Percentiles rank a stretch among this genome's conserved stretches.
Evolutionary conservation across 2,113 vertebrate genomes (phyloP).

Genomic region (Dunckerocampus dactyliophorus): DNA sequence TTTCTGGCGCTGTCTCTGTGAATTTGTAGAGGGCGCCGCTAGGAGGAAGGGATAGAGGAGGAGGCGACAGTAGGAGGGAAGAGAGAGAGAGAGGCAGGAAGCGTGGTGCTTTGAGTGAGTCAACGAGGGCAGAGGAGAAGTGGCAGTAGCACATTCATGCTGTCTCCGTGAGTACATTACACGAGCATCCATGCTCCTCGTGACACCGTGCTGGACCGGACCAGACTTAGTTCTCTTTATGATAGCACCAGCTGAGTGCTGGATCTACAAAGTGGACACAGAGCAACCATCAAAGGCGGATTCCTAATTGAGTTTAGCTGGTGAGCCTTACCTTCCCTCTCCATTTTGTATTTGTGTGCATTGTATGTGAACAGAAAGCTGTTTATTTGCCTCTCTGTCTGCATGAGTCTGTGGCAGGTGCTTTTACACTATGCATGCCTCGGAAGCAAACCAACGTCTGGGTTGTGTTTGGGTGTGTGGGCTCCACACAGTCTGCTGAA

Average conservation of each 20-base stretch:
- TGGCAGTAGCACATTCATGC: conserved; percentile 39
- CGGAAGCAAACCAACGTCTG: conserved; percentile 34
- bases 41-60: conserved; percentile 12
- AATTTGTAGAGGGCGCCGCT: conserved; percentile 36
- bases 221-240: conserved; percentile 9
- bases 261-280: conserved; percentile 31
- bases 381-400: conserved; percentile 17
- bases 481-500: conserved; percentile 52
- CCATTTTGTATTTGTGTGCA: conserved; percentile 3
- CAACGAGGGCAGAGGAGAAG: conserved; percentile 48
- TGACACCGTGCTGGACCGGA: conserved; percentile 26
- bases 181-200: conserved; percentile 33
- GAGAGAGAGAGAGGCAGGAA: conserved; percentile 29
- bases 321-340: conserved; percentile 41
- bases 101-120: conserved; percentile 49
- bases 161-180: conserved; percentile 20
- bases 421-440: conserved; percentile 11
- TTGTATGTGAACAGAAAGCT: conserved; percentile 5
- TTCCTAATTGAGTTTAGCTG: conserved; percentile 61
- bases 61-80: conserved; percentile 20
- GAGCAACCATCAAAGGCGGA: conserved; percentile 53
- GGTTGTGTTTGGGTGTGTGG: conserved; percentile 48
- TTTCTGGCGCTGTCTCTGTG: conserved; percentile 37
- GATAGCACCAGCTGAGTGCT: background rate
- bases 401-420: conserved; percentile 22